Base-by-base conservation (phyloP, 2,113 vertebrate species). In the Cisticola juncidis region DNA sequence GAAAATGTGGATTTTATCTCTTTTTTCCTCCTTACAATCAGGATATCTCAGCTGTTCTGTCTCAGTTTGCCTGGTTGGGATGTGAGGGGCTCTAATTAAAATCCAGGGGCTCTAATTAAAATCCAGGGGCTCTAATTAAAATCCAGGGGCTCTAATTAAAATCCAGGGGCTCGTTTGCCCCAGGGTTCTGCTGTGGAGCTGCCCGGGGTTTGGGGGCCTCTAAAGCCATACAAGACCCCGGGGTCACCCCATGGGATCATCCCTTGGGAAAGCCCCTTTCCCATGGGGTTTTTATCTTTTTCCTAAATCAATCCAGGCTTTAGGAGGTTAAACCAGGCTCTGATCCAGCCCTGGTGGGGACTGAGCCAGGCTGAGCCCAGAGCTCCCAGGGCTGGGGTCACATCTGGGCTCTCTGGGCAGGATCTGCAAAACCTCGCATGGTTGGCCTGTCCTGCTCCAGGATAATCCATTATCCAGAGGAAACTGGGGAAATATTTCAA, bases 251-350 rank as follows among this genome's bases (percentile, higher is more conserved):
- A 4, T 14, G 57, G 73, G 82, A n/a, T 93, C 21, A 65, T 74
- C 47, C 56, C 3, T 3, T 16, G 47, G 16, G 72, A 28, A 47
- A 87, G 40, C 64, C 23, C 2, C 54, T 8, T 66, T 94, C 88
- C 88, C 92, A 25, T 14, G 91, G 88, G 92, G 42, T 44, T 76
- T n/a, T n/a, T n/a, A n/a, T n/a, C n/a, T n/a, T n/a, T 81, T 87
- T 69, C 64, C 51, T 50, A 11, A 22, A 79, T 33, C 82, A 82
- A 3, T 26, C 36, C 40, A 48, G 81, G 58, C 70, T 88, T 79
- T 54, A 71, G 36, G 78, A 66, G 70, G 81, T 93, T 69, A 81
- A 92, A 81, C 5, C 54, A 40, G 44, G 62, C 24, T 74, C 36
- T 60, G 74, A 54, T 79, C 18, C 56, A 29, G 11, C 22, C 68